Percentiles rank a stretch among this genome's conserved stretches.
Evolutionary conservation across 2,113 vertebrate genomes (phyloP).

Genomic region (Nycticryphes semicollaris): DNA sequence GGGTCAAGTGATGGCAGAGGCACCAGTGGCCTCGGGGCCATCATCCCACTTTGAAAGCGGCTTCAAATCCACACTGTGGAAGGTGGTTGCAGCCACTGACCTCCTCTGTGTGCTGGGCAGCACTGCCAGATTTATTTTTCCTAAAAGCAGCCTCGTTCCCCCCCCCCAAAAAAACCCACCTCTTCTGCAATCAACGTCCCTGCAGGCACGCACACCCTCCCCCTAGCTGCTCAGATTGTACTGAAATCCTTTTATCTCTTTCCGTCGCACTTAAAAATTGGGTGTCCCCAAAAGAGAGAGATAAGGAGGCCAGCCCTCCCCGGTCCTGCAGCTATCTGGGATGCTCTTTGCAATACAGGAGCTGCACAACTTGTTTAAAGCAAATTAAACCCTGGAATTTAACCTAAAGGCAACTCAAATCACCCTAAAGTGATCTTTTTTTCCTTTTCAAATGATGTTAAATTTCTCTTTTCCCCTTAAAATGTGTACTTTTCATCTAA

Average conservation of each 20-base stretch:
- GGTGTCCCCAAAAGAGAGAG: background rate
- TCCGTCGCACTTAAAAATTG: background rate
- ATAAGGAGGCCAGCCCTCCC: background rate
- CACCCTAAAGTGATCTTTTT: background rate
- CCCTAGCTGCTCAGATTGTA: background rate
- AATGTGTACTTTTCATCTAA: fast-evolving
- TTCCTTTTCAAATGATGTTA: background rate
- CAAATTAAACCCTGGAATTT: background rate
- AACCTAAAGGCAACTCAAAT: background rate
- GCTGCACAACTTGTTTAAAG: background rate
- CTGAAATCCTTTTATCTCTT: background rate
- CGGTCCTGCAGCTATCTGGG: background rate
- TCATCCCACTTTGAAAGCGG: background rate
- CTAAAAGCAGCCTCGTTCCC: background rate
- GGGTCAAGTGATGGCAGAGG: background rate
- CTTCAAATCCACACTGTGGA: background rate
- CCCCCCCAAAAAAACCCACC: background rate
- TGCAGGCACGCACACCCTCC: background rate
- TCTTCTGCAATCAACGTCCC: background rate
- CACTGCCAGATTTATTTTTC: background rate
- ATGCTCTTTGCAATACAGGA: background rate
- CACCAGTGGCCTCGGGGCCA: background rate
- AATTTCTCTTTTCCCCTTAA: background rate
- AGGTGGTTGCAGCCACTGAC: background rate
- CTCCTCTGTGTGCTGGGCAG: background rate